phyloP scores from a whole-genome alignment of 2,797 vertebrate species.

The Australoheros facetus region DNA sequence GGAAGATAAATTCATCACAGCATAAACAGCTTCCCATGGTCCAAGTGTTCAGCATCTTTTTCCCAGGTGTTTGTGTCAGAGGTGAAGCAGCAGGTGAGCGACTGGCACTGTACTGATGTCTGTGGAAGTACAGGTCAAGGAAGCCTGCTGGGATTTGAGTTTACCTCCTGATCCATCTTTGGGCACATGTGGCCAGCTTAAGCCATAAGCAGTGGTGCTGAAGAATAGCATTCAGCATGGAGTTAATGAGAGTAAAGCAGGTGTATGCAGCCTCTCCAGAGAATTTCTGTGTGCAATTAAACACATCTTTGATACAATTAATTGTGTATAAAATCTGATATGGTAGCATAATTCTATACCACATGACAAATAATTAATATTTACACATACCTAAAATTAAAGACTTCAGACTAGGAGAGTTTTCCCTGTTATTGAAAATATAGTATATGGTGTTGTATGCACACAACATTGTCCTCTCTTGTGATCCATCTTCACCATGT shows the following conservation, averaged over 20 bases:
- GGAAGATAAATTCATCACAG: slow-evolving; percentile 1
- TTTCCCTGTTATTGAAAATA: background rate
- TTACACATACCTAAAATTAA: background rate
- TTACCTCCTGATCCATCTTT: slow-evolving; percentile 55
- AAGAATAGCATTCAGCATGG: slow-evolving; percentile 46
- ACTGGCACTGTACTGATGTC: slow-evolving; percentile 43
- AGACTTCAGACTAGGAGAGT: background rate
- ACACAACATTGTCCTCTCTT: background rate
- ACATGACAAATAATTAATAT: background rate
- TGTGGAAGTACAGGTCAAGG: slow-evolving; percentile 23
- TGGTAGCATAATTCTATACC: slow-evolving; percentile 5
- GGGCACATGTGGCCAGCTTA: slow-evolving; percentile 53
- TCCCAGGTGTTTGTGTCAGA: slow-evolving; percentile 57
- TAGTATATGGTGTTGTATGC: background rate
- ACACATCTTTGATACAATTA: slow-evolving; percentile 24
- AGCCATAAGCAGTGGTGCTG: slow-evolving; percentile 44
- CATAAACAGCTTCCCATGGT: slow-evolving; percentile 5
- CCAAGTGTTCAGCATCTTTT: slow-evolving; percentile 20
- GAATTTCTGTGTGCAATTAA: slow-evolving; percentile 18
- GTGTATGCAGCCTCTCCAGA: slow-evolving; percentile 44
- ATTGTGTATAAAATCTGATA: slow-evolving; percentile 9
- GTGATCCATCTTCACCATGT: background rate
- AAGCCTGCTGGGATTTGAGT: slow-evolving; percentile 59
- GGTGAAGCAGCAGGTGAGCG: slow-evolving; percentile 66
- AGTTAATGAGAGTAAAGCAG: slow-evolving; percentile 64